Conservation (phyloP, 2,888 invertebrate genomes). For the Mythimna lalbum region DNA sequence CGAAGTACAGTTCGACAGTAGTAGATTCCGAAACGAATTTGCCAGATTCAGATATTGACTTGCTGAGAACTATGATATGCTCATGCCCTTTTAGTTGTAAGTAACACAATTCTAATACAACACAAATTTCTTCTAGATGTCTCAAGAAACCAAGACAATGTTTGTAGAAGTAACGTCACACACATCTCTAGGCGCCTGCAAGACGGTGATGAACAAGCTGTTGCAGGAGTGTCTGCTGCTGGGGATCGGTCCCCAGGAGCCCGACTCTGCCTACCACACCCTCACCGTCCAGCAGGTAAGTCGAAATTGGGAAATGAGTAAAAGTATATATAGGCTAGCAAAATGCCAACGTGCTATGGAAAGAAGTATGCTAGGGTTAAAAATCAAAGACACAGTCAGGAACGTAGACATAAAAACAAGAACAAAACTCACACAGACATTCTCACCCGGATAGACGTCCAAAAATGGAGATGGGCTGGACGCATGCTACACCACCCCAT, state of each 20-base stretch:
- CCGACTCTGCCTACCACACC: slow-evolving; percentile 73
- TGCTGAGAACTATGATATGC: neutral
- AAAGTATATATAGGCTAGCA: too few relatives aligned
- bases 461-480: too few relatives aligned
- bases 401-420: too few relatives aligned
- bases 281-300: slow-evolving; percentile 84
- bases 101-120: neutral
- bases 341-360: too few relatives aligned
- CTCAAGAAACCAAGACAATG: slow-evolving; percentile 91
- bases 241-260: slow-evolving; percentile 82
- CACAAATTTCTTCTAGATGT: slow-evolving; percentile 89
- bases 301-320: too few relatives aligned
- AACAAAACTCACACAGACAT: too few relatives aligned
- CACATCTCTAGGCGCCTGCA: slow-evolving; percentile 92
- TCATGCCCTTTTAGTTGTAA: too few relatives aligned
- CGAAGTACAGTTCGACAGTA: too few relatives aligned
- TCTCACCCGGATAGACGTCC: too few relatives aligned
- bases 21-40: neutral
- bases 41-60: neutral
- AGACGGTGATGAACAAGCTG: slow-evolving; percentile 92
- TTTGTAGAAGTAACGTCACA: slow-evolving; percentile 95
- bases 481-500: too few relatives aligned
- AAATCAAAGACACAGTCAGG: too few relatives aligned
- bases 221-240: slow-evolving; percentile 92
- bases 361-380: too few relatives aligned